phyloP scores from a whole-genome alignment of 2,888 invertebrate species.

The Rapana venosa region DNA sequence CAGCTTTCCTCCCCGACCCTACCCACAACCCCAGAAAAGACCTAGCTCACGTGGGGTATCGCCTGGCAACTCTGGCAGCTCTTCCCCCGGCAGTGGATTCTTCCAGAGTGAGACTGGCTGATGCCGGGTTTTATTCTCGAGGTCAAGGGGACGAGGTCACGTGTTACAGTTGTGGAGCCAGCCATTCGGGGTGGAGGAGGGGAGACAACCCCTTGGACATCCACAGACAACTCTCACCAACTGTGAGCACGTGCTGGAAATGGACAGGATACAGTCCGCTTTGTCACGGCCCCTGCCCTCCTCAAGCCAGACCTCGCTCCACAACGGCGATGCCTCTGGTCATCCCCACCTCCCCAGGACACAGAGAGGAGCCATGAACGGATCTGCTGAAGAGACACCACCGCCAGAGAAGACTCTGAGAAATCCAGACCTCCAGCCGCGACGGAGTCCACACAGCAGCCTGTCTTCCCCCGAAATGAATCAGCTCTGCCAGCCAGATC shows the following conservation, averaged over 20 bases:
- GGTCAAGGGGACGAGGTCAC: constrained; percentile 40
- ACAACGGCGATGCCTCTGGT: background rate
- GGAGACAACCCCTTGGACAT: constrained; percentile 31
- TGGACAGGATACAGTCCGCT: background rate
- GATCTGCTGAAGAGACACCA: too few relatives aligned
- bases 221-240: constrained; percentile 30
- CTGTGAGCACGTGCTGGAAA: constrained; percentile 26
- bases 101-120: constrained; percentile 30
- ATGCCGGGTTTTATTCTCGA: constrained; percentile 41
- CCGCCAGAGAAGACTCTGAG: background rate
- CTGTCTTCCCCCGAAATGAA: too few relatives aligned
- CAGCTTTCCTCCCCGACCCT: constrained; percentile 36
- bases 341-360: background rate
- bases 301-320: background rate
- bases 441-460: too few relatives aligned
- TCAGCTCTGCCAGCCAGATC: background rate
- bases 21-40: constrained; percentile 14
- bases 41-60: constrained; percentile 36
- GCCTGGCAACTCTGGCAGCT: constrained; percentile 31
- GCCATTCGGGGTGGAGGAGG: constrained; percentile 21
- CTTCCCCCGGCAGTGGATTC: constrained; percentile 23
- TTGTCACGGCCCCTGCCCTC: background rate
- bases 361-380: too few relatives aligned
- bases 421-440: background rate
- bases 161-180: constrained; percentile 41